These are phyloP conservation scores for Boloria selene DNA, from an alignment of 2,888 invertebrate species.

Conservation along the genomic window DNA sequence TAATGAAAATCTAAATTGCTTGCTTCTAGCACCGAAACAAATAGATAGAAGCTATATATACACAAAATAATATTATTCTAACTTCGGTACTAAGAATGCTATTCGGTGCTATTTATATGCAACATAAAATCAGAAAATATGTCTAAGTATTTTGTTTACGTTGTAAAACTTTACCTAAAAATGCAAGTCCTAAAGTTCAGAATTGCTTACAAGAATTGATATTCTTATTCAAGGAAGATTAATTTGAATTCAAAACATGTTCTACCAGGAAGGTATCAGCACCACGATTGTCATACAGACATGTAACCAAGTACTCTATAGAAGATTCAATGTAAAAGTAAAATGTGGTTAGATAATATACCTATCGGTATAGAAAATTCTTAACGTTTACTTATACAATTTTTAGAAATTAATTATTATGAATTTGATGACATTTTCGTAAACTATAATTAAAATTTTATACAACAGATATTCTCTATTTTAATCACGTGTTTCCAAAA, in stretches of 20 bases:
- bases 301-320: constrained; percentile 23
- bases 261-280: constrained; percentile 47
- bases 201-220: constrained; percentile 41
- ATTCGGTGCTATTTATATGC: constrained; percentile 47
- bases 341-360: too few species aligned
- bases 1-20: background rate
- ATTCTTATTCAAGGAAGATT: constrained; percentile 38
- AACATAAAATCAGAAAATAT: constrained; percentile 39
- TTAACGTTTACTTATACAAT: too few species aligned
- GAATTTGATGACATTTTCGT: too few species aligned
- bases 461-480: too few species aligned
- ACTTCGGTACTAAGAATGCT: constrained; percentile 38
- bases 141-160: constrained; percentile 23
- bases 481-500: too few species aligned
- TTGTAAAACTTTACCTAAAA: constrained; percentile 37
- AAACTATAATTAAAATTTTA: too few species aligned
- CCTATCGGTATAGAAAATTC: too few species aligned
- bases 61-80: constrained; percentile 24
- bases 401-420: too few species aligned
- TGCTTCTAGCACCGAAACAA: background rate
- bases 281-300: constrained; percentile 47
- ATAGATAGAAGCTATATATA: background rate
- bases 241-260: constrained; percentile 53
- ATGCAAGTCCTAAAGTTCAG: constrained; percentile 44
- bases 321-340: too few species aligned